Evolutionary conservation across 2,797 vertebrate genomes (phyloP), one percentile per base, ranked within the genome.

Genomic region (Hozukius guyotensis): DNA sequence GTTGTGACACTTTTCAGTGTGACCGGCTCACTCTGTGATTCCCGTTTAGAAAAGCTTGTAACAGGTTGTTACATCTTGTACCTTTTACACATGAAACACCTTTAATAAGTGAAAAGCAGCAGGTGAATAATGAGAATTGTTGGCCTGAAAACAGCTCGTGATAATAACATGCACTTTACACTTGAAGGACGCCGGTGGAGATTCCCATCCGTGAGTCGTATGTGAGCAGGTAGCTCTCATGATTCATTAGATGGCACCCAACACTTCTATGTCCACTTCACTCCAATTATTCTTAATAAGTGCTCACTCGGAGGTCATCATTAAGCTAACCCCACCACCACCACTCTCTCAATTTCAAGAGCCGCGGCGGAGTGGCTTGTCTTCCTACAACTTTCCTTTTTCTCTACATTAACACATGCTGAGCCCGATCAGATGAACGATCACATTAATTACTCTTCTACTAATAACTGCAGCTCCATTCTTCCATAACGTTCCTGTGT

Each of bases 231-330:
- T 75, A 72, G 56, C 3, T 74, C 82, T 74, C 59, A 67, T 81
- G 61, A 89, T 81, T 89, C 81, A 89, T 90, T 85, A 84, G 76
- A 77, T 60, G 60, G 31, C 57, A 29, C 32, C 55, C 75, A 75
- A 69, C 6, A 42, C 82, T 75, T 62, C 70, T 84, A 72, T 81
- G 65, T 85, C 86, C 81, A 87, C 78, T 87, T 87, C 77, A 79
- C 75, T 82, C 74, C 85, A 91, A 90, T 91, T 87, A 88, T 84
- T 74, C 77, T 67, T 83, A 88, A 90, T 85, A 87, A 88, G 82
- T 52, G 68, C 69, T 78, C 74, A 76, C 80, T 86, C 46, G 12
- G 73, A 89, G 76, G 86, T 89, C 80, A 81, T 81, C 56, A 82
- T 89, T 70, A 77, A 59, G 49, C 66, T 46, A 65, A 24, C 62